Conservation (phyloP, 2,888 invertebrate genomes). For the Himalopsyche tibetana region DNA sequence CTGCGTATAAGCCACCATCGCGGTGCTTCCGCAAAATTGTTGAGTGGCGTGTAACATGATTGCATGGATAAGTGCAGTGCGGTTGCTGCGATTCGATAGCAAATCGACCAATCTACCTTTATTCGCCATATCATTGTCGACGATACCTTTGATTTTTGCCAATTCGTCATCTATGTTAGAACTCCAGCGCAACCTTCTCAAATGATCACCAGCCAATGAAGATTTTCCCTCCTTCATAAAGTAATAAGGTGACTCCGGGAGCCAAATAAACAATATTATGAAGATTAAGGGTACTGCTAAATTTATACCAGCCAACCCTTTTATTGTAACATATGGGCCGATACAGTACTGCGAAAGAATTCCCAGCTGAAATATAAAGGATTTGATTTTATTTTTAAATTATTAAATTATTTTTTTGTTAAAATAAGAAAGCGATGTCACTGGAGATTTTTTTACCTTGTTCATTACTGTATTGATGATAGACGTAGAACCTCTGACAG, state of each 20-base stretch:
- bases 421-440: too few species aligned
- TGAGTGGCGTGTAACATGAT: slow-evolving; percentile 79
- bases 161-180: slow-evolving; percentile 74
- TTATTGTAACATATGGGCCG: slow-evolving; percentile 78
- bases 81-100: slow-evolving; percentile 76
- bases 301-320: slow-evolving; percentile 76
- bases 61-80: slow-evolving; percentile 80
- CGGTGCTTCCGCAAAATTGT: slow-evolving; percentile 82
- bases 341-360: slow-evolving; percentile 80
- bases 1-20: slow-evolving; percentile 80
- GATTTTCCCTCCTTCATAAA: slow-evolving; percentile 76
- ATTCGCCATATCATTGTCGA: slow-evolving; percentile 77
- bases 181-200: slow-evolving; percentile 79
- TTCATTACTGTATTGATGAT: slow-evolving; percentile 78
- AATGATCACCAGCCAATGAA: slow-evolving; percentile 77
- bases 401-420: too few species aligned
- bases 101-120: slow-evolving; percentile 76
- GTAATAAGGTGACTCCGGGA: slow-evolving; percentile 84
- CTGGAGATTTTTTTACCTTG: slow-evolving; percentile 71
- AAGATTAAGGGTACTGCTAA: slow-evolving; percentile 78
- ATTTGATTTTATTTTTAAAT: background rate
- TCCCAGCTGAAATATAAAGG: slow-evolving; percentile 74
- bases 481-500: slow-evolving; percentile 80
- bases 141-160: slow-evolving; percentile 77
- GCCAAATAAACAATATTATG: slow-evolving; percentile 76